Evolutionary conservation across 2,888 invertebrate species (phyloP).

Genomic region (Lasioglossum leucozonium): DNA sequence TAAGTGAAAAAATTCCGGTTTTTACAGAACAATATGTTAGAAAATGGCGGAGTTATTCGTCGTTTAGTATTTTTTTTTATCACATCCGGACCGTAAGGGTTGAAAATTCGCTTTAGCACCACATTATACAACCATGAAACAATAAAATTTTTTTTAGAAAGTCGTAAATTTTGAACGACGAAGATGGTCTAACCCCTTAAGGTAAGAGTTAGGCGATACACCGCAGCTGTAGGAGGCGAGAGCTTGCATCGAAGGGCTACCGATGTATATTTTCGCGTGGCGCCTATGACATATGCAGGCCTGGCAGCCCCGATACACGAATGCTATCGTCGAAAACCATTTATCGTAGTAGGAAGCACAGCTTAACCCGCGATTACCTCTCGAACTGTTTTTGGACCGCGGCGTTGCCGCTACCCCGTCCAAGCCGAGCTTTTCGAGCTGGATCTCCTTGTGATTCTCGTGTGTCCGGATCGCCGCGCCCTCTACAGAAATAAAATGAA

Average conservation of each 20-base stretch:
- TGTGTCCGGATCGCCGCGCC: conserved; percentile 87
- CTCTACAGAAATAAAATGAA: conserved; percentile 91
- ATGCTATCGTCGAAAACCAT: conserved; percentile 76
- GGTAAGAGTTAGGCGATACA: neutral
- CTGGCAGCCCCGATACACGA: conserved; percentile 78
- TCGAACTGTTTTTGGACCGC: conserved; percentile 83
- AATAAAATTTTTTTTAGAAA: neutral
- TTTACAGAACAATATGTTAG: too few species aligned
- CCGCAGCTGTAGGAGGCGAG: neutral
- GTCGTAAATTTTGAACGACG: neutral
- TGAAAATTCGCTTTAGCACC: neutral
- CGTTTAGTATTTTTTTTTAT: too few species aligned
- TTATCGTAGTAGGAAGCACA: conserved; percentile 77
- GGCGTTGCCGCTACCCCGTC: conserved; percentile 72
- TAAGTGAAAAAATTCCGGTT: too few species aligned
- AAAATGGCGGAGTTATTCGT: too few species aligned
- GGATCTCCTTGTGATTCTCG: conserved; percentile 84
- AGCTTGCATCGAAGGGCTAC: conserved; percentile 17
- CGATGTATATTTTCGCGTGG: conserved; percentile 55
- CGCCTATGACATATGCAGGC: conserved; percentile 57
- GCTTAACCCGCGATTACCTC: conserved; percentile 70
- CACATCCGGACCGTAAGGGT: too few species aligned
- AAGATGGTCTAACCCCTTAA: neutral
- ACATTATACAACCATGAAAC: neutral
- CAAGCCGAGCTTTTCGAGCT: conserved; percentile 68